Evolutionary conservation across 2,888 invertebrate species (phyloP), one percentile per base, ranked within the genome.

Genomic region (Euzophera pinguis): DNA sequence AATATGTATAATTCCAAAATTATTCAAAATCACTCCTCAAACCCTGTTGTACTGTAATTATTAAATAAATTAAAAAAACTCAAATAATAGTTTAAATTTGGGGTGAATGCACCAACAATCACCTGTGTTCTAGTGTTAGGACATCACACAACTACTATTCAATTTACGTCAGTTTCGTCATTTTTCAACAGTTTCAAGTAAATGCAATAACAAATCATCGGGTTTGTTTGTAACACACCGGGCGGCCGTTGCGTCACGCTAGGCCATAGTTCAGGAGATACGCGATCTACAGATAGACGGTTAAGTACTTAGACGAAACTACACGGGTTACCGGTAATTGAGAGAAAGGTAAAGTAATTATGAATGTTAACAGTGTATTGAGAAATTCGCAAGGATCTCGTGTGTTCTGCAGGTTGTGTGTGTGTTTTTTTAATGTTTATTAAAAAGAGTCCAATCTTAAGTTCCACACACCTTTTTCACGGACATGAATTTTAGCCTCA

Each of bases 241-340:
- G 59, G 56, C 54, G 54, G 51, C 49, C 27, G 60, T 74, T 72
- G 58, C 70, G 64, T 60, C 69, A 73, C 39, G 13, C 29, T 14
- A 16, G 49, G 49, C 57, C 62, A 61, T 53, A 63, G 71, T 65
- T 68, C 71, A 65, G 54, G 60, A 62, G 64, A 61, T 60, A 61
- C 59, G 57, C 56, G 58, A 63, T 55, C 59, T 29, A 53, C 55
- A 54, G 29, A 32, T 16, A 32, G 29, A 29, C 27, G 35, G 35
- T n/a, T n/a, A n/a, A n/a, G n/a, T 22, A 5, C 22, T 22, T 22
- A 22, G 47, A 42, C 29, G 29, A 45, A 32, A 45, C 45, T 32
- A 32, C 45, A 45, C 10, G 34, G 32, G 14, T 45, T 32, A 32
- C 45, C 6, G 45, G 45, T 45, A 45, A 45, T 45, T 45, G 45